Percentiles rank a stretch among this genome's conserved stretches.
Conservation (phyloP, 2,888 invertebrate genomes). For the Scaptomyza cyrtandrae region DNA sequence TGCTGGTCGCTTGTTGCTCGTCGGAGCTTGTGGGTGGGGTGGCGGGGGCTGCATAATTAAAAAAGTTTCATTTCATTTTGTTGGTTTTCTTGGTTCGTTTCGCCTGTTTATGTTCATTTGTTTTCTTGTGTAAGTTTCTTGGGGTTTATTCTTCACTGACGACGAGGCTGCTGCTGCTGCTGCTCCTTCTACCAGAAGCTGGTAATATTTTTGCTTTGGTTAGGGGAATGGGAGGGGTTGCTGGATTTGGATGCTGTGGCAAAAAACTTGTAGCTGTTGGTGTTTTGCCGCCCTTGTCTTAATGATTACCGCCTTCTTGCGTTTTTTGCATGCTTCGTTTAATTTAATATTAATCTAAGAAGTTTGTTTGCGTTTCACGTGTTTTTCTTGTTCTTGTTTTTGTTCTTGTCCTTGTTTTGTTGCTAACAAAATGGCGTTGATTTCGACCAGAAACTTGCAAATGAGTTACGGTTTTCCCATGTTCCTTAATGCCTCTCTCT, state of each 20-base stretch:
- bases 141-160: slow-evolving; percentile 43
- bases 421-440: slow-evolving; percentile 54
- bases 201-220: slow-evolving; percentile 42
- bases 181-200: slow-evolving; percentile 17
- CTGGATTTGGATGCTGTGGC: background rate
- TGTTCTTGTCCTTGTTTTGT: slow-evolving; percentile 34
- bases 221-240: background rate
- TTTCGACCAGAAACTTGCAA: slow-evolving; percentile 47
- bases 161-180: slow-evolving; percentile 4
- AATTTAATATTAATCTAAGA: slow-evolving; percentile 82
- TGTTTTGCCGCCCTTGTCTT: slow-evolving; percentile 53
- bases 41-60: slow-evolving; percentile 81
- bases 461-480: slow-evolving; percentile 26
- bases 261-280: slow-evolving; percentile 11
- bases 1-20: slow-evolving; percentile 7
- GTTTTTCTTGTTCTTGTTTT: slow-evolving; percentile 16
- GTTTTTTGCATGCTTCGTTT: slow-evolving; percentile 82
- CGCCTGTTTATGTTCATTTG: slow-evolving; percentile 78
- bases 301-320: slow-evolving; percentile 77
- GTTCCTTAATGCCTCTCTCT: background rate
- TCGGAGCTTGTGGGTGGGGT: background rate
- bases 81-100: slow-evolving; percentile 84
- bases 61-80: slow-evolving; percentile 84
- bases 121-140: slow-evolving; percentile 72
- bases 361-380: slow-evolving; percentile 66